Percentiles rank a stretch among this genome's conserved stretches.
Conservation (phyloP, 2,888 invertebrate genomes). For the Nomada flava region DNA sequence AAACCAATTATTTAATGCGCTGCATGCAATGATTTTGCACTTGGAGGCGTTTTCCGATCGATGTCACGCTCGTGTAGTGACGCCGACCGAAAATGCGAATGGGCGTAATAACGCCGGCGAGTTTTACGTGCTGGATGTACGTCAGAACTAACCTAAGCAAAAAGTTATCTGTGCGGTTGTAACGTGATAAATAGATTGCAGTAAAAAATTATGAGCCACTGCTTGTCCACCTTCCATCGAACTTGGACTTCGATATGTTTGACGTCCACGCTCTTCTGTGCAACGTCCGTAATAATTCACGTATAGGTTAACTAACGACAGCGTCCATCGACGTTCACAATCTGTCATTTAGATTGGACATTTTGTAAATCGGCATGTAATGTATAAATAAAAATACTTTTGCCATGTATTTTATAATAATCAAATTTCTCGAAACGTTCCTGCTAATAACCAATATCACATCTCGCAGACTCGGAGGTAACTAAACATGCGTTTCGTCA, state of each 20-base stretch:
- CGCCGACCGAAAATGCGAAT: slow-evolving; percentile 70
- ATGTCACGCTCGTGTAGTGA: slow-evolving; percentile 66
- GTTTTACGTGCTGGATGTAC: slow-evolving; percentile 67
- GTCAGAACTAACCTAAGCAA: slow-evolving; percentile 74
- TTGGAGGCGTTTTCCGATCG: slow-evolving; percentile 67
- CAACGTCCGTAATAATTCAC: slow-evolving; percentile 36
- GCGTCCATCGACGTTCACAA: slow-evolving; percentile 62
- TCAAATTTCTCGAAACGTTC: slow-evolving; percentile 46
- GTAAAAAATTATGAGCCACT: slow-evolving; percentile 46
- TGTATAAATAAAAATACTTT: slow-evolving; percentile 34
- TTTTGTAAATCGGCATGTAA: slow-evolving; percentile 52
- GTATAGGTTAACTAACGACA: slow-evolving; percentile 61
- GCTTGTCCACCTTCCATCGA: slow-evolving; percentile 10
- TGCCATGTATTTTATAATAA: slow-evolving; percentile 61
- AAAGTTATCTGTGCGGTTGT: slow-evolving; percentile 24
- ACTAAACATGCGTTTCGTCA: slow-evolving; percentile 11
- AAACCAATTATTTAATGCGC: slow-evolving; percentile 67
- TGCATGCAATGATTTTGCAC: slow-evolving; percentile 67
- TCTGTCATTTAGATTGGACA: slow-evolving; percentile 60
- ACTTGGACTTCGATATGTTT: slow-evolving; percentile 29
- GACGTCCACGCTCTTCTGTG: slow-evolving; percentile 30
- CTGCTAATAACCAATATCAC: slow-evolving; percentile 51
- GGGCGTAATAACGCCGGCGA: slow-evolving; percentile 73
- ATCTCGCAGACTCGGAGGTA: slow-evolving; percentile 50
- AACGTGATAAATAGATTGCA: slow-evolving; percentile 20